Evolutionary conservation across 2,888 invertebrate species (phyloP).

Genomic region (Eulithis prunata): DNA sequence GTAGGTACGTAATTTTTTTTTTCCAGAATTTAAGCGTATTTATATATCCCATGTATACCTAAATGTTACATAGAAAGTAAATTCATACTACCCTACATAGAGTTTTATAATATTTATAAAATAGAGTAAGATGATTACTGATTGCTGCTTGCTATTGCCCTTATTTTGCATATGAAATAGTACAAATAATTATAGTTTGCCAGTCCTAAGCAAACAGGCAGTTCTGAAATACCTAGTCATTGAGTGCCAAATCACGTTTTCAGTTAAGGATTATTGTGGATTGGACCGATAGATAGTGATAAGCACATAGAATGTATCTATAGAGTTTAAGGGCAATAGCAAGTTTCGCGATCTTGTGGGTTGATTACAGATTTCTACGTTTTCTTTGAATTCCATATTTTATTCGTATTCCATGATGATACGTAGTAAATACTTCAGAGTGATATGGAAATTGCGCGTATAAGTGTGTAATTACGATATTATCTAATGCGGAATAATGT

Average conservation of each 20-base stretch:
- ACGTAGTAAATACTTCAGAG: background rate
- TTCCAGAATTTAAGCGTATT: constrained; percentile 37
- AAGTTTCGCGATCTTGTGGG: constrained; percentile 43
- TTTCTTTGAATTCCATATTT: background rate
- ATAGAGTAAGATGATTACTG: constrained; percentile 36
- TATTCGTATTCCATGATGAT: background rate
- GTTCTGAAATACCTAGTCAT: constrained; percentile 48
- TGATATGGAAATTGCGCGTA: constrained; percentile 4
- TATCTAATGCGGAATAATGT: constrained; percentile 15
- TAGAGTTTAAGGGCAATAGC: constrained; percentile 60
- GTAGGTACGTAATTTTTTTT: constrained; percentile 33
- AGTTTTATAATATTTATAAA: constrained; percentile 43
- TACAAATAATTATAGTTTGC: constrained; percentile 55
- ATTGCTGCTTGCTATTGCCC: constrained; percentile 71
- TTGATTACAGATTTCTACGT: constrained; percentile 51
- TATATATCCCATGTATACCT: constrained; percentile 37
- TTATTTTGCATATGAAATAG: constrained; percentile 58
- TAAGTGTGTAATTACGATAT: constrained; percentile 13
- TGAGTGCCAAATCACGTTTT: constrained; percentile 75
- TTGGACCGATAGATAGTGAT: constrained; percentile 45
- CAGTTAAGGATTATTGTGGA: constrained; percentile 42
- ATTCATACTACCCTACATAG: constrained; percentile 37
- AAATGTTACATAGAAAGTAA: constrained; percentile 40
- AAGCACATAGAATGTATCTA: constrained; percentile 25
- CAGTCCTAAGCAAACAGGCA: constrained; percentile 31